Percentiles rank a stretch among this genome's conserved stretches.
phyloP scores from a whole-genome alignment of 2,113 vertebrate species.

The Malurus alboscapulatus region DNA sequence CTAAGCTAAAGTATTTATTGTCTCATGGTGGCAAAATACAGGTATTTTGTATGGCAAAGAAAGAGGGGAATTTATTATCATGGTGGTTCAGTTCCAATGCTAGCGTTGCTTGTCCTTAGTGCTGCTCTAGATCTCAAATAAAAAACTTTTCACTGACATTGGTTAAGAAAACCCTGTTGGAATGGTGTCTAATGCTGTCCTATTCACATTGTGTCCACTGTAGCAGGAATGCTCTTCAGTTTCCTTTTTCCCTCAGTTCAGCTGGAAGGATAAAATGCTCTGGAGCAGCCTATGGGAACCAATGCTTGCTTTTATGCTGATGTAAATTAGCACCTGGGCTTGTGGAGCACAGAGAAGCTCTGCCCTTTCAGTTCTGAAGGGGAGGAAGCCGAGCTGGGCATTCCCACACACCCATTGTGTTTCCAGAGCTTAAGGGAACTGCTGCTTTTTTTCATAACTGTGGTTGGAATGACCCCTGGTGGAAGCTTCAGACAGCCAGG shows the following conservation, averaged over 20 bases:
- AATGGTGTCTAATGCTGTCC: neutral
- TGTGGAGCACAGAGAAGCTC: neutral
- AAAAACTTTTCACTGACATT: neutral
- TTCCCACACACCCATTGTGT: neutral
- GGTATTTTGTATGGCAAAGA: neutral
- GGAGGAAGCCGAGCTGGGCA: neutral
- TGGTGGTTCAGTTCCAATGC: neutral
- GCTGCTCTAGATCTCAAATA: neutral
- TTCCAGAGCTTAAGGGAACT: neutral
- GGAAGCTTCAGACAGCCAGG: neutral
- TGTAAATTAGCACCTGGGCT: neutral
- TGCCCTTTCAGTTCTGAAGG: neutral
- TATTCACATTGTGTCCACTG: neutral
- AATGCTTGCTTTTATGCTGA: neutral
- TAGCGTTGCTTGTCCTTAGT: neutral
- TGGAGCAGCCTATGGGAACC: neutral
- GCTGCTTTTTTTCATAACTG: neutral
- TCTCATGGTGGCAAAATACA: neutral
- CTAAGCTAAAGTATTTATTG: neutral
- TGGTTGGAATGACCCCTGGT: slow-evolving; percentile 24
- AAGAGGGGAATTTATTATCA: neutral
- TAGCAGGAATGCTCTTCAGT: neutral
- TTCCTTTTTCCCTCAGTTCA: neutral
- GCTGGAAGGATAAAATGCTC: neutral
- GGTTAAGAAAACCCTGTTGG: neutral